These are phyloP conservation scores for Xiphydria camelus DNA, from an alignment of 2,888 invertebrate species.

Conservation along the genomic window DNA sequence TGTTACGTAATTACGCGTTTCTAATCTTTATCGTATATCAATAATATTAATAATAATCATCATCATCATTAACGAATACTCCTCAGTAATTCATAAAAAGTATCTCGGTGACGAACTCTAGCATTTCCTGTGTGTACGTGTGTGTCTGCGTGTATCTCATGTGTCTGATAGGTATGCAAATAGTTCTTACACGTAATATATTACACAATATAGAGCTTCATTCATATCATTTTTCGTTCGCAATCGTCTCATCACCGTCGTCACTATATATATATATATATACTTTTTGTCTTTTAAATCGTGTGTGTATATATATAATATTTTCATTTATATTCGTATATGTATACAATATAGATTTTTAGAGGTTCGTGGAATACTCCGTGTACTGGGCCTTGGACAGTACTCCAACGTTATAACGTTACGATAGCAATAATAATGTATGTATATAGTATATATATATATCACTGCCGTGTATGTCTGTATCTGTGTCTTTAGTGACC, in stretches of 20 bases:
- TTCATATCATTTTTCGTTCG: not conserved
- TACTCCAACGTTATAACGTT: not conserved
- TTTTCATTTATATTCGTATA: constrained; percentile 9
- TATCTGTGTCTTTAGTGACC: not conserved
- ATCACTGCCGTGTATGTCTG: not conserved
- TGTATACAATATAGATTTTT: constrained; percentile 8
- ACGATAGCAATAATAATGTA: not conserved
- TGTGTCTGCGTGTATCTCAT: not conserved
- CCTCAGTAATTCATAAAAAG: no score
- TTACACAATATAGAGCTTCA: constrained; percentile 1
- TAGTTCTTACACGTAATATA: not conserved
- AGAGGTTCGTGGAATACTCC: not conserved
- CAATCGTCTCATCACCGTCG: not conserved
- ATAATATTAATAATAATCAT: constrained; percentile 10
- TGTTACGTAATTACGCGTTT: not conserved
- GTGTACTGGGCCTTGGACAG: not conserved
- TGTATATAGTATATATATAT: constrained; percentile 9
- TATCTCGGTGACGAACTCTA: no score
- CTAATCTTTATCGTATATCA: not conserved
- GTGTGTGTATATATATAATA: constrained; percentile 11
- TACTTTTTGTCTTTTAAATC: not conserved
- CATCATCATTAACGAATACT: constrained; percentile 10
- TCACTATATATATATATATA: not conserved
- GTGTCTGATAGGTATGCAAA: not conserved
- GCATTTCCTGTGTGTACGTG: not conserved